Conservation (phyloP, 1,140 invertebrate species). For the Homalodisca vitripennis region DNA sequence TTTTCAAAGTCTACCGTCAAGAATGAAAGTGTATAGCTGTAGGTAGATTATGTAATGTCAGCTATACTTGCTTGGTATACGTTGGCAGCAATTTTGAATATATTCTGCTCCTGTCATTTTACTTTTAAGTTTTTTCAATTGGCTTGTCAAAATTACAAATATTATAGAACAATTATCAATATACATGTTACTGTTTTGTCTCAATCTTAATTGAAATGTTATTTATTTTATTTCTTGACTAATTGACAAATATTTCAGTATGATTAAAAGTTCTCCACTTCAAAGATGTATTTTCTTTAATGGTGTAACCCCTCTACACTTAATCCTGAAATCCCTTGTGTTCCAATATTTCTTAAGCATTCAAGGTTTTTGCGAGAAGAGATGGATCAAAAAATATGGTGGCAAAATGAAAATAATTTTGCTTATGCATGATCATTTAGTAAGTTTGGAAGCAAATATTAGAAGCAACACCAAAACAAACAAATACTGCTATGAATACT, state of each 20-base stretch:
- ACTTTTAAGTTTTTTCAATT: neutral
- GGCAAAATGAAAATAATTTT: no score
- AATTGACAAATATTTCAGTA: neutral
- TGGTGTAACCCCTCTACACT: no score
- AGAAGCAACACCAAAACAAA: no score
- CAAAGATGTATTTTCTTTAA: neutral
- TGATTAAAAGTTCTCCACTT: constrained; percentile 18
- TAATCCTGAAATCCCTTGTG: no score
- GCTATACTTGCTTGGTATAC: neutral
- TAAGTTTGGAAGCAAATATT: no score
- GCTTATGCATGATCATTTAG: no score
- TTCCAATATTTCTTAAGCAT: no score
- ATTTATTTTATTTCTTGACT: neutral
- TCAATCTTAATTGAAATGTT: neutral
- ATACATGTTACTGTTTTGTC: neutral
- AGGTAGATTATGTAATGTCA: neutral
- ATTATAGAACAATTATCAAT: neutral
- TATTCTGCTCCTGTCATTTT: neutral
- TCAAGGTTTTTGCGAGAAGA: no score
- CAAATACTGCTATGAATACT: no score
- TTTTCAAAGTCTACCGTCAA: neutral
- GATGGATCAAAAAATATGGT: no score
- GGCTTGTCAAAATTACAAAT: neutral
- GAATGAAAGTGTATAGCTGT: neutral
- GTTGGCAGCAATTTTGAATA: neutral